Evolutionary conservation across 1,140 invertebrate species (phyloP), one percentile per base, ranked within the genome.

Genomic region (Ips nitidus): DNA sequence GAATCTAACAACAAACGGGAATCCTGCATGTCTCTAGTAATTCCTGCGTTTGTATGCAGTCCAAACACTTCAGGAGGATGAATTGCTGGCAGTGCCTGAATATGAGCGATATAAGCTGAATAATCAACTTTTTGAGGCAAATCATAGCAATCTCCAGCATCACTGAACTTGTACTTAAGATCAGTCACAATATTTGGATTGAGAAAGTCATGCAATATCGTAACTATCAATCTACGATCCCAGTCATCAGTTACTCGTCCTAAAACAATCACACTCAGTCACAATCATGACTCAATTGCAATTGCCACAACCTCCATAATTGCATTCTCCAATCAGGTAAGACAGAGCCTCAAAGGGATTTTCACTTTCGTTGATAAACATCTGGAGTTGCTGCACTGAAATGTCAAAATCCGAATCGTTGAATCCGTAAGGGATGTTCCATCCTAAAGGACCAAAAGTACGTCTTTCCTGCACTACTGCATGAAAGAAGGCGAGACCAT

Each of bases 361-460:
- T 4, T 86, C n/a, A 69, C 88, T 88, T 72, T 90, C 85, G 72
- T 87, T 87, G 3, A 90, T 79, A 72, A 88, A 86, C 80, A 92
- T 90, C 81, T 93, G 86, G 1, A 97, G 82, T 80, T 97, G 94
- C 79, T 90, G 86, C 4, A 93, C 87, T 3, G 93, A 95, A 80
- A 97, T 94, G 77, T 90, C 85, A 68, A 96, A 87, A 4, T 93
- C 7, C 43, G 36, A 94, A 75, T 96, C 93, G 76, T 95, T 94
- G 77, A 97, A 97, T 52, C 90, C 91, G 77, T 98, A 98, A 40
- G 89, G 88, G 76, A 96, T 95, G 81, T 98, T 98, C 96, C 95
- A 95, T 5, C 95, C 96, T 60, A 97, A 83, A 0, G 95, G 86
- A 0, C 95, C 95, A 81, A 95, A 98, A 78, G 93, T 95, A 67